Conservation (phyloP, 2,888 invertebrate species). For the Subacronicta megacephala region DNA sequence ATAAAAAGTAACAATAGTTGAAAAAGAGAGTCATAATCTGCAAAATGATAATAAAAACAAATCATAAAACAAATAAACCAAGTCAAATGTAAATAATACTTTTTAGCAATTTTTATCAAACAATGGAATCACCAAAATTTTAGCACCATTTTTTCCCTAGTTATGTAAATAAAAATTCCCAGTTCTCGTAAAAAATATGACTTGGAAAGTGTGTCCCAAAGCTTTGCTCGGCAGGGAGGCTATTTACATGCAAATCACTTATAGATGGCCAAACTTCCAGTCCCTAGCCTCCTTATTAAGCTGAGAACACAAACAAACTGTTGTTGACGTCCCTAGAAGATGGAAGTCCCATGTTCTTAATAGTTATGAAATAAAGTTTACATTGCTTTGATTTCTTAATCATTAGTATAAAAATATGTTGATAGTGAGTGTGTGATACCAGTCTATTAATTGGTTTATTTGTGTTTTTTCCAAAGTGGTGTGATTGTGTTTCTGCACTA, state of each 20-base stretch:
- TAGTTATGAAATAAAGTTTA: constrained; percentile 8
- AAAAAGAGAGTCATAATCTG: too few species aligned
- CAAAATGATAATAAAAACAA: too few species aligned
- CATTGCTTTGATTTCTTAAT: constrained; percentile 13
- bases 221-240: constrained; percentile 58
- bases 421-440: neutral
- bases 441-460: constrained; percentile 6
- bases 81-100: too few species aligned
- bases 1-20: too few species aligned
- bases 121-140: constrained; percentile 2
- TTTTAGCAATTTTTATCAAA: neutral
- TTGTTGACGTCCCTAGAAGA: constrained; percentile 56
- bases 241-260: constrained; percentile 83
- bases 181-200: constrained; percentile 57
- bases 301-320: constrained; percentile 62
- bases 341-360: constrained; percentile 58
- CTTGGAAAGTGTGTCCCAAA: constrained; percentile 81
- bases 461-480: constrained; percentile 15
- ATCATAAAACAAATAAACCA: too few species aligned
- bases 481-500: neutral
- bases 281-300: constrained; percentile 50
- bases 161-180: constrained; percentile 51
- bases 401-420: neutral
- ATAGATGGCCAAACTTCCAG: constrained; percentile 63
- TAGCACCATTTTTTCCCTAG: constrained; percentile 29